Percentiles rank a stretch among this genome's conserved stretches.
Evolutionary conservation across 2,113 vertebrate species (phyloP).

Genomic region (Neogale vison): DNA sequence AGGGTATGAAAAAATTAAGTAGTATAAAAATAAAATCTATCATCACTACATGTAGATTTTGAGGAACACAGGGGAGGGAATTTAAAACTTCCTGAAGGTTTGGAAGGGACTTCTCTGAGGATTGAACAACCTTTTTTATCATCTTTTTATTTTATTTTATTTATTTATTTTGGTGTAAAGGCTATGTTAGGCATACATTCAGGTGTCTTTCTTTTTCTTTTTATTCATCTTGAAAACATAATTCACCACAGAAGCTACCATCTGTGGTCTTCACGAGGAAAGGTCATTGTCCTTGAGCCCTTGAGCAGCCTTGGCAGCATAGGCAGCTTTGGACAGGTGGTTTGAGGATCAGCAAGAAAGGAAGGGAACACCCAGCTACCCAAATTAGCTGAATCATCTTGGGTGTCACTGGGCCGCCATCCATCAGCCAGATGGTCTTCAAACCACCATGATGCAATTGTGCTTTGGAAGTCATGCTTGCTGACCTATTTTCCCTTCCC

Average conservation of each 20-base stretch:
- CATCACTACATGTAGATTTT: not conserved
- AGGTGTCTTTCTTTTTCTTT: not conserved
- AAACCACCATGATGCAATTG: not conserved
- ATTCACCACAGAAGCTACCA: not conserved
- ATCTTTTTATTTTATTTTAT: not conserved
- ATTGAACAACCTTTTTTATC: not conserved
- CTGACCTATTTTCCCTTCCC: slow-evolving; percentile 31
- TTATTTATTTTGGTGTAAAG: not conserved
- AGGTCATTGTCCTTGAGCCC: not conserved
- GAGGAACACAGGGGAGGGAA: not conserved
- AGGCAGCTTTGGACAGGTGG: slow-evolving; percentile 9
- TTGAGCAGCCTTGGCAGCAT: not conserved
- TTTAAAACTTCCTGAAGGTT: not conserved
- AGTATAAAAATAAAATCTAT: not conserved
- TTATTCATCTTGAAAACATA: not conserved
- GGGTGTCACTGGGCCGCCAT: not conserved
- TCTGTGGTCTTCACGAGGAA: not conserved
- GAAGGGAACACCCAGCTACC: not conserved
- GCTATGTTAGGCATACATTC: not conserved
- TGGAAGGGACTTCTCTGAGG: not conserved
- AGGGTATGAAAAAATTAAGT: not conserved
- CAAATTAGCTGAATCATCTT: slow-evolving; percentile 1
- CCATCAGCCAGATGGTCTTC: slow-evolving; percentile 41
- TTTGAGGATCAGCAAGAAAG: not conserved
- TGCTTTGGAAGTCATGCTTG: slow-evolving; percentile 30